Conservation (phyloP, 2,113 vertebrate species). For the Salvelinus fontinalis region DNA sequence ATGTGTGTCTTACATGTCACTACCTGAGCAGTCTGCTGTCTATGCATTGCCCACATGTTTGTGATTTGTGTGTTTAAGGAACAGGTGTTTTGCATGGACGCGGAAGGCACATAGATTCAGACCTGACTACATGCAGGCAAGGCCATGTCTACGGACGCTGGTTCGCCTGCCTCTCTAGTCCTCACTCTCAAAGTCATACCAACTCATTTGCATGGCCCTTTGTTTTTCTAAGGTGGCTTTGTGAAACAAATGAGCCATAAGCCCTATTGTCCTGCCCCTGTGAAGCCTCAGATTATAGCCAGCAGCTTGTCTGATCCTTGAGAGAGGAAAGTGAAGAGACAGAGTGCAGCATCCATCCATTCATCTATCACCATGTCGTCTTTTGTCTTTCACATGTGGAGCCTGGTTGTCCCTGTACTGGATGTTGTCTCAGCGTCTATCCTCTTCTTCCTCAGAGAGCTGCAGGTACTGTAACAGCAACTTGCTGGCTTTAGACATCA, state of each 20-base stretch:
- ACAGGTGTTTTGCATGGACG: neutral
- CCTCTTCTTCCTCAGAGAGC: conserved; percentile 31
- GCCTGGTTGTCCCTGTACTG: conserved; percentile 31
- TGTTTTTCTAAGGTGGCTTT: conserved; percentile 30
- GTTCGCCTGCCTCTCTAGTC: neutral
- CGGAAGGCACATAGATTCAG: neutral
- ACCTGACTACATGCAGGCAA: too few relatives aligned
- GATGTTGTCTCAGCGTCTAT: conserved; percentile 28
- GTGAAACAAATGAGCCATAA: conserved; percentile 49
- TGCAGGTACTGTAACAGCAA: conserved; percentile 48
- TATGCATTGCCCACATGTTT: neutral
- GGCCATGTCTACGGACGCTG: conserved; percentile 15
- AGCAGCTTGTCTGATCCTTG: too few relatives aligned
- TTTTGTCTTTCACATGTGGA: conserved; percentile 43
- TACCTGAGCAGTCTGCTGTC: too few relatives aligned
- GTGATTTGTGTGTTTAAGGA: neutral
- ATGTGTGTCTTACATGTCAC: neutral
- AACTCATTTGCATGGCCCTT: conserved; percentile 44
- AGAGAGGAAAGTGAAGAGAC: neutral
- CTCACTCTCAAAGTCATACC: neutral
- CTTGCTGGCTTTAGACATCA: neutral
- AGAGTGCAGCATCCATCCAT: neutral
- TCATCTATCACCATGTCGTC: conserved; percentile 37
- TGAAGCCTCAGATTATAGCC: neutral
- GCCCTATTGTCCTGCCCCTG: neutral